phyloP scores from a whole-genome alignment of 2,113 vertebrate genomes.

The Dipodomys stephensi region DNA sequence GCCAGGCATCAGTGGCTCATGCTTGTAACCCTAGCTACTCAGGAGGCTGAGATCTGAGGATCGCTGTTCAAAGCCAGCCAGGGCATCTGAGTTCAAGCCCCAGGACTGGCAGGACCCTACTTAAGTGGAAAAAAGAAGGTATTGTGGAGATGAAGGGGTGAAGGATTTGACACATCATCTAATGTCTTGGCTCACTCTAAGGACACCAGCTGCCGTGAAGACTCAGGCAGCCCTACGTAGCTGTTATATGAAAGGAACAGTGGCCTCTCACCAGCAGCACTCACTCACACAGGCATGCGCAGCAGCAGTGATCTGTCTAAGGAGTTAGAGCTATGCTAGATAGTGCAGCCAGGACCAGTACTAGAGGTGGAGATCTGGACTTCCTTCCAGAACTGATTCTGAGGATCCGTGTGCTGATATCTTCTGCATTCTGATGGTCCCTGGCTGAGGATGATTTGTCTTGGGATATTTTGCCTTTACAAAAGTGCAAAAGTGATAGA shows the following conservation, averaged over 20 bases:
- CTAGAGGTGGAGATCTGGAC: neutral
- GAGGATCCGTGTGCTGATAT: rapidly evolving
- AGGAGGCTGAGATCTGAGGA: too few relatives aligned
- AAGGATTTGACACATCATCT: neutral
- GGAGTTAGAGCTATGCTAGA: neutral
- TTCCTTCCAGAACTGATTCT: neutral
- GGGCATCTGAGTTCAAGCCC: too few relatives aligned
- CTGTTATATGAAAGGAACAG: neutral
- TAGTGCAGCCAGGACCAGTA: neutral
- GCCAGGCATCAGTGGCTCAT: too few relatives aligned
- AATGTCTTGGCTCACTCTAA: neutral
- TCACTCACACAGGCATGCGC: neutral
- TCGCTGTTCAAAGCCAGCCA: too few relatives aligned
- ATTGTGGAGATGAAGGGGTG: neutral
- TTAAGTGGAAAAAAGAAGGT: neutral
- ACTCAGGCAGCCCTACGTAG: neutral
- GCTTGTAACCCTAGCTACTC: too few relatives aligned
- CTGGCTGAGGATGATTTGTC: neutral
- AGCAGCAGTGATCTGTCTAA: neutral
- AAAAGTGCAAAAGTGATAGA: neutral
- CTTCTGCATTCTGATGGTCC: neutral
- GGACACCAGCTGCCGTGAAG: neutral
- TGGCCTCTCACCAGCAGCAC: neutral
- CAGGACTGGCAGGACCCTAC: too few relatives aligned
- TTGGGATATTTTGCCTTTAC: neutral